Base-by-base conservation (phyloP, 2,113 vertebrate genomes). In the Mormoops blainvillei region DNA sequence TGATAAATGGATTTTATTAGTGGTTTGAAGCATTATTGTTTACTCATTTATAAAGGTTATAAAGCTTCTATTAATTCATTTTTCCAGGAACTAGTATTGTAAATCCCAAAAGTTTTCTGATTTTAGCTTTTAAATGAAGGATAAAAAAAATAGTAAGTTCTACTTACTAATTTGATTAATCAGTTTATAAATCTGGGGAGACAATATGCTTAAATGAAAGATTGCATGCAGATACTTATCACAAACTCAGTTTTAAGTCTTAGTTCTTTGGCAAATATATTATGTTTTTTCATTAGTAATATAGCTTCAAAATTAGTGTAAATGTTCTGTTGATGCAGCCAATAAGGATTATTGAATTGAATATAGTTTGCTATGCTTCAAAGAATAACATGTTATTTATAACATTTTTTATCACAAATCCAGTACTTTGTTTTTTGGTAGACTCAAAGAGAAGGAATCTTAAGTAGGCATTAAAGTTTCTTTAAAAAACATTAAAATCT, bases 1-100 rank as follows among this genome's bases (percentile, higher is more conserved):
- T 92, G 70, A 98, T 91, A 90, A 98, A 95, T 71, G 15, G 43
- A 77, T 74, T 96, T 98, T 96, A 96, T 76, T 96, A 97, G 81
- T 58, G 22, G 73, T 93, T 96, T 87, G 63, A 84, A 31, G 93
- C 87, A 71, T 92, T 81, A 70, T 94, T 82, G 96, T 97, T 96
- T 95, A 97, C 97, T 97, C n/a, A 93, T 86, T 83, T 96, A 22
- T 68, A 9, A 14, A 76, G 13, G 68, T 94, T 94, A 96, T 36
- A 73, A 45, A 91, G 22, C 74, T 94, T 90, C 87, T 68, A 36
- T 82, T 87, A 91, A 95, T 97, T 38, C 19, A 92, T 16, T 96
- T 70, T 70, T 93, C n/a, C 28, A 94, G 68, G 50, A 87, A 70
- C 0, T 56, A 48, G 84, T 91, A 95, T 93, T 92, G 93, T 94